Percentiles rank a stretch among this genome's conserved stretches.
Conservation (phyloP, 2,113 vertebrate species). For the Gorilla gorilla region DNA sequence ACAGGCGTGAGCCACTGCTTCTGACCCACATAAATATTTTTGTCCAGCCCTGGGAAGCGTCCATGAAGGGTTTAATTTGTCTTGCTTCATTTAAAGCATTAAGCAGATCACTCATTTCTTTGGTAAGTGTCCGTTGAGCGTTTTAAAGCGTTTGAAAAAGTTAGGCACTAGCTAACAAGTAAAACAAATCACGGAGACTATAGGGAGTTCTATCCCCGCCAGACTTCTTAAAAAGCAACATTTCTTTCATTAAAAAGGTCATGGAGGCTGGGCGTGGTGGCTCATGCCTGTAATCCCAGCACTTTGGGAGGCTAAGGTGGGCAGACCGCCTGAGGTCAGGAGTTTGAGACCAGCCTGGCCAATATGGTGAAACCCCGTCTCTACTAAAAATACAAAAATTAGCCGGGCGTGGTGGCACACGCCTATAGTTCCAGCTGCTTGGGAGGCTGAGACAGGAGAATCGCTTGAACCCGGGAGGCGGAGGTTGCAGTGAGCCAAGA, state of each 20-base stretch:
- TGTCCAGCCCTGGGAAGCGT: not conserved
- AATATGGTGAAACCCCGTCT: too few relatives aligned
- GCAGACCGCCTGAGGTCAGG: not conserved
- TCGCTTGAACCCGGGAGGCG: too few relatives aligned
- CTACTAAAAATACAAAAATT: too few relatives aligned
- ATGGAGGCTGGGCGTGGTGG: not conserved
- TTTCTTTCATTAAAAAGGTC: not conserved
- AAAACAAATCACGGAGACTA: not conserved
- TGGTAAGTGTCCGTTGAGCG: not conserved
- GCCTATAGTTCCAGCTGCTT: too few relatives aligned
- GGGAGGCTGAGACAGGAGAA: too few relatives aligned
- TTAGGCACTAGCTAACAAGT: not conserved
- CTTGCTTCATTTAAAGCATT: not conserved
- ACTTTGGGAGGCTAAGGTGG: not conserved
- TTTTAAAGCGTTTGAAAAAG: constrained; percentile 17
- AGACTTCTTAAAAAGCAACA: not conserved
- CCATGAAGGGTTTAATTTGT: not conserved
- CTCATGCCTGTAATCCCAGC: not conserved
- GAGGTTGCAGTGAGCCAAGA: too few relatives aligned
- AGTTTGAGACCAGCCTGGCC: not conserved
- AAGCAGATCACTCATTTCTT: not conserved
- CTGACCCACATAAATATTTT: not conserved
- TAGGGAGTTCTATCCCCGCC: not conserved
- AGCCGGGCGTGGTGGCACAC: too few relatives aligned
- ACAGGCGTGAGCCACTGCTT: too few relatives aligned